Percentiles rank a stretch among this genome's conserved stretches.
Evolutionary conservation across 2,113 vertebrate species (phyloP).

Genomic region (Ursus arctos): DNA sequence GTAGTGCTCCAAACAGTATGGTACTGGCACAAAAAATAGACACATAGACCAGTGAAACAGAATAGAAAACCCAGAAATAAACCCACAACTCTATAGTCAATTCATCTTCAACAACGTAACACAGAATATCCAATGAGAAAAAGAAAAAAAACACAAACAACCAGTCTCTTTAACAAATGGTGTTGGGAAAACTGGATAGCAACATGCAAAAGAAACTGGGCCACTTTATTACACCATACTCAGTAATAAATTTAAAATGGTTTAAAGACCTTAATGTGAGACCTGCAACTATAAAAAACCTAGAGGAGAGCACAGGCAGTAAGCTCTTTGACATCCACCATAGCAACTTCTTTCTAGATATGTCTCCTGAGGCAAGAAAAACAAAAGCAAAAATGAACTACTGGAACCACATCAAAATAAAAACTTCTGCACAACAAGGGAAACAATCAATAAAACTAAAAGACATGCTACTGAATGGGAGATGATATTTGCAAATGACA

Average conservation of each 20-base stretch:
- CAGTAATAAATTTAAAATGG: neutral
- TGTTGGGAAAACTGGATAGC: neutral
- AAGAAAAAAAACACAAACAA: neutral
- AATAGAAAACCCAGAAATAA: neutral
- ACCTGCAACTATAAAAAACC: neutral
- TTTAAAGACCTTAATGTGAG: neutral
- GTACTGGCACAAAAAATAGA: neutral
- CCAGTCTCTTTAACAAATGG: neutral
- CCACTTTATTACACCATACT: neutral
- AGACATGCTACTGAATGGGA: neutral
- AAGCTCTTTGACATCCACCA: neutral
- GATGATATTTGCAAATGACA: neutral
- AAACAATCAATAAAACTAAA: neutral
- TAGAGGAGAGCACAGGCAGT: neutral
- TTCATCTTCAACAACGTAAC: neutral
- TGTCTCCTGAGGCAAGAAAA: neutral
- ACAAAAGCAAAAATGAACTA: neutral
- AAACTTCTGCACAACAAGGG: neutral
- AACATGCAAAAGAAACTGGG: neutral
- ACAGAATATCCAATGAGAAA: neutral
- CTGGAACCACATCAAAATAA: neutral
- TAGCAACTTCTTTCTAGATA: neutral
- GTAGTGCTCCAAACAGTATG: neutral
- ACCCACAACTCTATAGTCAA: neutral
- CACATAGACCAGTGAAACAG: neutral